phyloP scores from a whole-genome alignment of 2,797 vertebrate genomes.

The Alcedo atthis region DNA sequence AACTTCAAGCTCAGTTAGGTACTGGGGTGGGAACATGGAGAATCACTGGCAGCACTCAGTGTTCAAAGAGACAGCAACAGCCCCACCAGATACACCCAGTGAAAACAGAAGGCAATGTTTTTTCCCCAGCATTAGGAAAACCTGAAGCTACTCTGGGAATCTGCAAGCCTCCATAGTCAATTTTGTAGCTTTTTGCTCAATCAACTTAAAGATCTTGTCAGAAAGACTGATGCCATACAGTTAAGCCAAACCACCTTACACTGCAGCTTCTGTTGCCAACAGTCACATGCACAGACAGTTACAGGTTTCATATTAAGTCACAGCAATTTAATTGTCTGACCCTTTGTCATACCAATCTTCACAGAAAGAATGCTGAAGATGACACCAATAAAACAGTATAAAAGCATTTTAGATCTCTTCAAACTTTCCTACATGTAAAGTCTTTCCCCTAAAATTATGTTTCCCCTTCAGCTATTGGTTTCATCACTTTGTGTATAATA shows the following conservation, averaged over 20 bases:
- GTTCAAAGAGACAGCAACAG: background rate
- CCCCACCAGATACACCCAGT: background rate
- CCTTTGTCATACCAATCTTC: background rate
- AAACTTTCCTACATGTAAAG: conserved; percentile 20
- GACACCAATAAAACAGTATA: background rate
- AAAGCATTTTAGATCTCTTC: conserved; percentile 27
- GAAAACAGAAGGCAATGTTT: background rate
- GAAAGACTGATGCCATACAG: background rate
- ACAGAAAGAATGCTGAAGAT: background rate
- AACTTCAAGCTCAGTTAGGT: background rate
- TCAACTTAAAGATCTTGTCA: background rate
- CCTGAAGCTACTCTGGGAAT: background rate
- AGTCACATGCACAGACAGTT: background rate
- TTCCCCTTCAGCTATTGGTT: conserved; percentile 40
- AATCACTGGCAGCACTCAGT: background rate
- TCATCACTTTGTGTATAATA: conserved; percentile 19
- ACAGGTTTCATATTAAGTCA: background rate
- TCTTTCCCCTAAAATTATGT: conserved; percentile 14
- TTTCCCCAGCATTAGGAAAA: background rate
- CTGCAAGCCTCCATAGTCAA: background rate
- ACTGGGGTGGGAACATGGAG: background rate
- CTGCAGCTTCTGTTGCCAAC: background rate
- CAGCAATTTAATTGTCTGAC: conserved; percentile 3
- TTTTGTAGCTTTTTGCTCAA: background rate
- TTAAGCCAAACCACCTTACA: background rate